These are phyloP conservation scores for Geococcyx californianus DNA, from an alignment of 2,113 vertebrate species.

Conservation along the genomic window DNA sequence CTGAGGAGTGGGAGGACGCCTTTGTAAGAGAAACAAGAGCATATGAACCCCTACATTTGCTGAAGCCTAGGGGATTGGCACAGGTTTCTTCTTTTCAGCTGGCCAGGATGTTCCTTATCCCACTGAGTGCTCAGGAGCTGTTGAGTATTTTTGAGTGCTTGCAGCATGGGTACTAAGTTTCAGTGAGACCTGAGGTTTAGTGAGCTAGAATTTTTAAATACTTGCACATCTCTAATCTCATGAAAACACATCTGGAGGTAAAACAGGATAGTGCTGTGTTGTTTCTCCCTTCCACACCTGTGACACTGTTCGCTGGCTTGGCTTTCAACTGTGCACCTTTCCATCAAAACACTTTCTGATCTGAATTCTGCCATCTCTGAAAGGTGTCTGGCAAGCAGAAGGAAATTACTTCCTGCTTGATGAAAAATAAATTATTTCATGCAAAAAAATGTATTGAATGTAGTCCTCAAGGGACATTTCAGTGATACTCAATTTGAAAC, in stretches of 20 bases:
- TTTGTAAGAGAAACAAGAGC: neutral
- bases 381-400: neutral
- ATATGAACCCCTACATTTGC: neutral
- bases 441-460: neutral
- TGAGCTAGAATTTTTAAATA: neutral
- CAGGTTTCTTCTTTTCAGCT: neutral
- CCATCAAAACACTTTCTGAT: neutral
- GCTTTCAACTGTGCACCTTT: neutral
- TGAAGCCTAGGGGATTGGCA: neutral
- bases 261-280: neutral
- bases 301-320: neutral
- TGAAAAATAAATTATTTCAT: neutral
- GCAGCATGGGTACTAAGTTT: neutral
- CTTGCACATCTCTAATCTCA: neutral
- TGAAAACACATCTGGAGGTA: neutral
- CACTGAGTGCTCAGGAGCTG: neutral
- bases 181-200: neutral
- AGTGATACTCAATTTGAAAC: neutral
- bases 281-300: neutral
- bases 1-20: rapidly evolving
- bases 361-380: neutral
- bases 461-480: neutral
- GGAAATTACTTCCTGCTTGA: neutral
- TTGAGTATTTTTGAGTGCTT: neutral
- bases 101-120: neutral